Conservation (phyloP, 92 coral and sea anemone genomes). For the Zoanthus solanderi region DNA sequence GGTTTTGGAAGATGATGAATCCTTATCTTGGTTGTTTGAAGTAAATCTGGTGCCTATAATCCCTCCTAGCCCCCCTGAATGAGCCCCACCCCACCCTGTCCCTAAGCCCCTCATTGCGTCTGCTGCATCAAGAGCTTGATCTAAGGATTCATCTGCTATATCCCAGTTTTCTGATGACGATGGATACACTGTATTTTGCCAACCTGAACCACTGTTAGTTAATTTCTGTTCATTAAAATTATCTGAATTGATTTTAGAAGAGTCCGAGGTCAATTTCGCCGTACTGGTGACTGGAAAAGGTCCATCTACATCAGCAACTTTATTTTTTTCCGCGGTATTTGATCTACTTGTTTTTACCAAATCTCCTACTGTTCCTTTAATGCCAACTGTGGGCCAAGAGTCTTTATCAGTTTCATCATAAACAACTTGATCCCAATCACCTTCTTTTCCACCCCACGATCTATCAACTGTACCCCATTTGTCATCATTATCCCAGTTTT, state of each 20-base stretch:
- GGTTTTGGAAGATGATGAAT: conserved; percentile 47
- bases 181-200: conserved; percentile 51
- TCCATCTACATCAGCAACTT: conserved; percentile 34
- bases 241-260: conserved; percentile 50
- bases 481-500: conserved; percentile 88
- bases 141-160: conserved; percentile 79
- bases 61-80: conserved; percentile 89
- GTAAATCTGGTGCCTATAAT: conserved; percentile 74
- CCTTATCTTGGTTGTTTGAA: conserved; percentile 55
- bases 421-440: conserved; percentile 82
- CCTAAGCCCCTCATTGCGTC: conserved; percentile 74
- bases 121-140: conserved; percentile 87
- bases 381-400: conserved; percentile 96
- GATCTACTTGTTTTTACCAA: conserved; percentile 37
- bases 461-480: conserved; percentile 94
- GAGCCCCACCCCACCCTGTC: conserved; percentile 85
- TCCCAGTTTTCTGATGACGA: conserved; percentile 83
- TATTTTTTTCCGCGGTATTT: conserved; percentile 71
- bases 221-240: conserved; percentile 62
- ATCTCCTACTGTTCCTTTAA: conserved; percentile 67
- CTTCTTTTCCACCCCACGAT: conserved; percentile 94
- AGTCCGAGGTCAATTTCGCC: conserved; percentile 37
- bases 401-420: conserved; percentile 90
- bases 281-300: conserved; percentile 51
- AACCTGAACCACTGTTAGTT: conserved; percentile 48